Percentiles rank a stretch among this genome's conserved stretches.
Conservation (phyloP, 2,888 invertebrate genomes). For the Catocala nupta region DNA sequence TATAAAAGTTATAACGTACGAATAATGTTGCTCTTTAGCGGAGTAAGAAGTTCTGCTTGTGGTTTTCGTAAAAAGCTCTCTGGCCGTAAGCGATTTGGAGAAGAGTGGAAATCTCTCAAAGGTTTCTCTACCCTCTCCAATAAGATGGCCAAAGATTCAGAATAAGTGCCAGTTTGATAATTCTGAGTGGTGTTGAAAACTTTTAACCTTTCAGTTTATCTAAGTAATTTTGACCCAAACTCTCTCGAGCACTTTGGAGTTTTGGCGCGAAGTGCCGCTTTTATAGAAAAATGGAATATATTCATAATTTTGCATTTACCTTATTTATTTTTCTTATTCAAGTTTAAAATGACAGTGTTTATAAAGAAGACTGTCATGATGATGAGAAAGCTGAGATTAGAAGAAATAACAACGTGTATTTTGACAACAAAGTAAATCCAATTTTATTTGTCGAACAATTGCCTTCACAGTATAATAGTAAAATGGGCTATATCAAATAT, state of each 20-base stretch:
- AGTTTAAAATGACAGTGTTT: neutral
- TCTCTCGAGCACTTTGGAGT: slow-evolving; percentile 26
- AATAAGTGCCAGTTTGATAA: slow-evolving; percentile 60
- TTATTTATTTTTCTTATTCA: slow-evolving; percentile 7
- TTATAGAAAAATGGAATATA: slow-evolving; percentile 16
- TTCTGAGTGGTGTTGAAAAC: slow-evolving; percentile 55
- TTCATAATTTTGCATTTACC: slow-evolving; percentile 12
- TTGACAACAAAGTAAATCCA: too few relatives aligned
- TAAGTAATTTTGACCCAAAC: slow-evolving; percentile 37
- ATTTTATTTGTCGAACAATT: neutral
- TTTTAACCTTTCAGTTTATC: slow-evolving; percentile 55
- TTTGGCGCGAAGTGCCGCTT: slow-evolving; percentile 13
- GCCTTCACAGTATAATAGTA: neutral
- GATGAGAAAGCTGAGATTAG: too few relatives aligned
- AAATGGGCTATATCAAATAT: too few relatives aligned
- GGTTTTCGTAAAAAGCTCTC: slow-evolving; percentile 60
- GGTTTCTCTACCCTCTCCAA: slow-evolving; percentile 46
- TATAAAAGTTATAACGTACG: slow-evolving; percentile 34
- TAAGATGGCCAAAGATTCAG: slow-evolving; percentile 63
- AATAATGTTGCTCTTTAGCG: slow-evolving; percentile 51
- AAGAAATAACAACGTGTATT: too few relatives aligned
- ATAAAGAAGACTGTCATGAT: neutral
- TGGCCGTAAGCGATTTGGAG: slow-evolving; percentile 67
- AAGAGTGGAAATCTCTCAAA: slow-evolving; percentile 59
- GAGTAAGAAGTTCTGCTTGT: slow-evolving; percentile 57